phyloP scores from a whole-genome alignment of 2,888 invertebrate species.

The Tachina fera region DNA sequence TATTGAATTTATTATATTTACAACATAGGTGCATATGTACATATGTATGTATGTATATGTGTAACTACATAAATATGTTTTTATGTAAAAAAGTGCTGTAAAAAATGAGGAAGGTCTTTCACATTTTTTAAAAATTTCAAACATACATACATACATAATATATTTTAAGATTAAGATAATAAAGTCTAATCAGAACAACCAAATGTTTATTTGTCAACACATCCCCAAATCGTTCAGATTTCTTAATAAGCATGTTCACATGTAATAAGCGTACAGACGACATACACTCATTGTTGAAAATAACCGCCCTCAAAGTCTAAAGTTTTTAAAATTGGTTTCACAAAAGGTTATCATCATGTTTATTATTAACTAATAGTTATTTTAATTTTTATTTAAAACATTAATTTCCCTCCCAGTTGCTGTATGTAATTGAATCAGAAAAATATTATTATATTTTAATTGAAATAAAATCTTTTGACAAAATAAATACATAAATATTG shows the following conservation, averaged over 20 bases:
- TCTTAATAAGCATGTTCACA: background rate
- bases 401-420: background rate
- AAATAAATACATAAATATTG: conserved; percentile 38
- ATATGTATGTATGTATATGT: too few relatives aligned
- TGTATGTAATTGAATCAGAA: conserved; percentile 9
- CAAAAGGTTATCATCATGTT: conserved; percentile 50
- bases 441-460: conserved; percentile 17
- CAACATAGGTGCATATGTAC: too few relatives aligned
- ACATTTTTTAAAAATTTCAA: background rate
- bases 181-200: background rate
- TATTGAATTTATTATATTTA: too few relatives aligned
- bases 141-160: background rate
- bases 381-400: background rate
- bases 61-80: too few relatives aligned
- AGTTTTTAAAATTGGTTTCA: conserved; percentile 22
- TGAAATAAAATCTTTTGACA: conserved; percentile 23
- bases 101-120: background rate
- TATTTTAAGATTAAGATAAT: background rate
- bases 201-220: background rate
- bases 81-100: too few relatives aligned
- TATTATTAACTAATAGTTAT: conserved; percentile 18
- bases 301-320: conserved; percentile 47
- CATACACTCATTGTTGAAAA: background rate
- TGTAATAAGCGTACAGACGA: background rate
- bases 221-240: background rate